Base-by-base conservation (phyloP, 2,888 invertebrate species). In the Sesia bembeciformis region DNA sequence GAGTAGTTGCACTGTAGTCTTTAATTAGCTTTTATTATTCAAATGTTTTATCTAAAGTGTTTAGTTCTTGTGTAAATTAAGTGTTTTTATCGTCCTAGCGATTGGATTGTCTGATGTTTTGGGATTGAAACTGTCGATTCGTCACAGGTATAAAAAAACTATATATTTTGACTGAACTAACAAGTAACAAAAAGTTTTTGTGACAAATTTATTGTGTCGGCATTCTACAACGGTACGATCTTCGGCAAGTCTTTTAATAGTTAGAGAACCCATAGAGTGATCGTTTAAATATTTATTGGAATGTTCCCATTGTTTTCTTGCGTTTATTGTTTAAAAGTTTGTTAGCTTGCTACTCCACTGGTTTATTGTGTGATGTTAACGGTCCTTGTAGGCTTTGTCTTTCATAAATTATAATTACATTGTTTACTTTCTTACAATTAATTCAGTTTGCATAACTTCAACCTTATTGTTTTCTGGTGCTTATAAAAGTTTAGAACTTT, bases 251-350 rank as follows among this genome's bases (percentile, higher is more conserved):
- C 76, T 68, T 75, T 79, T 72, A 7, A 23, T 46, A 4, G 8
- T 46, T 46, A 23, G 46, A 46, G 66, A 68, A 67, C 66, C 68
- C 70, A 64, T 74, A 72, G 69, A 68, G 73, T 71, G 74, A 73
- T 79, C 71, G 7, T 46, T 46, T 66, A 62, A 74, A 71, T 76
- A 69, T 78, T 76, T 80, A 70, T 75, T 78, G 78, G 76, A 79
- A 78, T 76, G 76, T 70, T 60, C 59, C 67, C 66, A 74, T 84
- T 85, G 81, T 84, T 77, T 39, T 8, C 4, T 7, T 53, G 6
- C 38, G 53, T 40, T 67, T 65, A 55, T 60, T 58, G 59, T 58
- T 60, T 58, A 53, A 53, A 55, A 56, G 51, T 66, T 70, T 72
- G 59, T 60, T 58, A 58, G 63, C 56, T 65, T 63, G 60, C 59